Base-by-base conservation (phyloP, 2,113 vertebrate genomes). In the Seriola aureovittata region DNA sequence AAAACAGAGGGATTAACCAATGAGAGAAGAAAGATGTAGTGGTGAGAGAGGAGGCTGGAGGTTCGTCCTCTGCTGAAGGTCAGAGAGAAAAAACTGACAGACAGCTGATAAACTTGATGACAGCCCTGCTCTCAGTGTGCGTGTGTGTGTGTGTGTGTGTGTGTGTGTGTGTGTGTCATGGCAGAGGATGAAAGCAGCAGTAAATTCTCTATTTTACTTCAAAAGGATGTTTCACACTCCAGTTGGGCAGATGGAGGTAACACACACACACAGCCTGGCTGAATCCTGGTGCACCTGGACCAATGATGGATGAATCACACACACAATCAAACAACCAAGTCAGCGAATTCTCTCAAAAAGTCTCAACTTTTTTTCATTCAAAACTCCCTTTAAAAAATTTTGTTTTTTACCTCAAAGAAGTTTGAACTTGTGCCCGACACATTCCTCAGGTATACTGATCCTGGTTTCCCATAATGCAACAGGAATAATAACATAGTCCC, bases 201-300 rank as follows among this genome's bases (percentile, higher is more conserved):
- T 80, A 86, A 86, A 86, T 82, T 79, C 32, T 78, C 40, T 82
- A n/a, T 36, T 86, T 82, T 54, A 86, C 75, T 86, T 86, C 85
- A 79, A 87, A 83, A 77, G 78, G 71, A 82, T 82, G 75, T 75
- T 82, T 83, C 55, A 80, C 67, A 72, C 85, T 87, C 75, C 60
- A 42, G 8, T 75, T 17, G 16, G 63, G 73, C 71, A 75, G 59
- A 71, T 60, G 44, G 10, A 68, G 4, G 3, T 42, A 42, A 10
- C 59, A 71, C 40, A 46, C 62, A 73, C 68, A 36, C 65, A 50
- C 8, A 29, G 16, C 19, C 29, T n/a, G 57, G 42, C 64, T 8
- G 58, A 12, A 17, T 55, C 34, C 58, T 4, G 60, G 10, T 54
- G 63, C 89, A 87, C 89, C 89, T 88, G 89, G 81, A 75, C 84